These are phyloP conservation scores for Cyclargus thomasi DNA, from an alignment of 1,140 invertebrate genomes.

Conservation along the genomic window DNA sequence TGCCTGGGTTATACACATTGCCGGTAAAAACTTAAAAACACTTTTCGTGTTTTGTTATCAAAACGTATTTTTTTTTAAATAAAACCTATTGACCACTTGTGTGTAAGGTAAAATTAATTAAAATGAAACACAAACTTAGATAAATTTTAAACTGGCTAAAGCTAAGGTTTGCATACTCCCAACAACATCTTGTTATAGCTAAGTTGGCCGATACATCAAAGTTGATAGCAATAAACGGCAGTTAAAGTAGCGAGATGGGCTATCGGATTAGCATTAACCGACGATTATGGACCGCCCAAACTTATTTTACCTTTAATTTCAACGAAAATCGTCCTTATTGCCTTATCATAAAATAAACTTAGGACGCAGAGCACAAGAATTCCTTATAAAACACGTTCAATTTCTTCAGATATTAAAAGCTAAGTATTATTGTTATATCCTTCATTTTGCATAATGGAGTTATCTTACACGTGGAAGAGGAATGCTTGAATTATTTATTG, in stretches of 20 bases:
- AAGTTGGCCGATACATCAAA: slow-evolving; percentile 34
- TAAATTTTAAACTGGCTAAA: neutral
- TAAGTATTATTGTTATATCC: slow-evolving; percentile 25
- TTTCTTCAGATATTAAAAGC: slow-evolving; percentile 34
- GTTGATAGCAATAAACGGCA: slow-evolving; percentile 40
- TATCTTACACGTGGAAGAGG: neutral
- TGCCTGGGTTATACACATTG: no score
- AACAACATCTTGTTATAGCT: neutral
- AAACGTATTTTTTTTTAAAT: no score
- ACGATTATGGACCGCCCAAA: slow-evolving; percentile 34
- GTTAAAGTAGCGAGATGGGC: slow-evolving; percentile 45
- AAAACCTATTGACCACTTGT: no score
- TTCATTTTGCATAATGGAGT: slow-evolving; percentile 19
- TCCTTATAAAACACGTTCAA: slow-evolving; percentile 37
- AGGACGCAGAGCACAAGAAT: slow-evolving; percentile 20
- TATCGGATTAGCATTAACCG: slow-evolving; percentile 50
- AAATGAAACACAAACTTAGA: no score
- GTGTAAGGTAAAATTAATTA: no score
- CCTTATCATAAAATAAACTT: no score
- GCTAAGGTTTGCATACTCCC: neutral
- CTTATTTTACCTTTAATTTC: no score
- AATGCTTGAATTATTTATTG: no score
- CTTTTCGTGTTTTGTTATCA: no score
- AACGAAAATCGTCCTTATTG: no score
- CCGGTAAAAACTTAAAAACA: no score